Conservation (phyloP, 2,113 vertebrate species). For the Ariopsis seemanni region DNA sequence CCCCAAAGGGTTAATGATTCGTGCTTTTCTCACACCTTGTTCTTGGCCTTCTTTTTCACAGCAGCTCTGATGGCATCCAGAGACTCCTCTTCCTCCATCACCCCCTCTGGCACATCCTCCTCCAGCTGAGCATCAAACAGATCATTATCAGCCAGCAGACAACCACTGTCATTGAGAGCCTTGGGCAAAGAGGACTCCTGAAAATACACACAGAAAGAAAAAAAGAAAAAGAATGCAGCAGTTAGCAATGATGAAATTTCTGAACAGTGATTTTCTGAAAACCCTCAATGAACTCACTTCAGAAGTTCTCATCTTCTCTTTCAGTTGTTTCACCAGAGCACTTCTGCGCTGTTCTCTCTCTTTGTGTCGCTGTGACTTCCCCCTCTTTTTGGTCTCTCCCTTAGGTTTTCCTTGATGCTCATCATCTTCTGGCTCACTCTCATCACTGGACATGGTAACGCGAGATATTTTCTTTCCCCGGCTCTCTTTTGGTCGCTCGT, state of each 20-base stretch:
- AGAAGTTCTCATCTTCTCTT: slow-evolving; percentile 41
- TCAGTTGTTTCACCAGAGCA: slow-evolving; percentile 57
- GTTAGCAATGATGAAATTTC: not conserved
- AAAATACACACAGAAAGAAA: slow-evolving; percentile 1
- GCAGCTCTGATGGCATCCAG: slow-evolving; percentile 83
- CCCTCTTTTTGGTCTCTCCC: slow-evolving; percentile 62
- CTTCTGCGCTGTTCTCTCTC: slow-evolving; percentile 54
- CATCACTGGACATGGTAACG: slow-evolving; percentile 32
- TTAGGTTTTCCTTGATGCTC: slow-evolving; percentile 44
- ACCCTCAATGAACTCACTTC: slow-evolving; percentile 13
- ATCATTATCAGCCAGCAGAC: slow-evolving; percentile 83
- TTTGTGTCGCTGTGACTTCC: slow-evolving; percentile 61
- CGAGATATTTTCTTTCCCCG: slow-evolving; percentile 27
- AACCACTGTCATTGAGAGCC: slow-evolving; percentile 86
- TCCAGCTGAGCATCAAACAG: slow-evolving; percentile 78
- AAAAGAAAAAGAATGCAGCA: not conserved
- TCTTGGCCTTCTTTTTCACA: slow-evolving; percentile 80
- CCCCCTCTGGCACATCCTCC: slow-evolving; percentile 56
- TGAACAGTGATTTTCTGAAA: not conserved
- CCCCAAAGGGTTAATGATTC: not conserved
- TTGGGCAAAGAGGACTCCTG: slow-evolving; percentile 54
- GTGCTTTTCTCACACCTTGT: slow-evolving; percentile 69
- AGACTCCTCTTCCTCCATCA: slow-evolving; percentile 82
- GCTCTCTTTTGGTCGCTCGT: slow-evolving; percentile 14
- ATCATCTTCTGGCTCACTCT: slow-evolving; percentile 47